Evolutionary conservation across 2,113 vertebrate species (phyloP).

Genomic region (Nyctereutes procyonoides): DNA sequence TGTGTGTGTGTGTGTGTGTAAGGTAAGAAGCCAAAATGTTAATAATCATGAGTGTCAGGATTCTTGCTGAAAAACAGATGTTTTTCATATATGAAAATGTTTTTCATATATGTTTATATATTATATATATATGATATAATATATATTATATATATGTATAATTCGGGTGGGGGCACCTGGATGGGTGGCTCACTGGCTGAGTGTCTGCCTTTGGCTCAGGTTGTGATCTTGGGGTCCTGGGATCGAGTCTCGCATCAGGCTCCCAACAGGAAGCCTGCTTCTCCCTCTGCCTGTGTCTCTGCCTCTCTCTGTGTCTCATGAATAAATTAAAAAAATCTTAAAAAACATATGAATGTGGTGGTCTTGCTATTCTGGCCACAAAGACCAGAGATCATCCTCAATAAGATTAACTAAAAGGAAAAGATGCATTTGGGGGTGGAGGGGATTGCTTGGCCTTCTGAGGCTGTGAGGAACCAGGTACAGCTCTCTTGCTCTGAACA

Average conservation of each 20-base stretch:
- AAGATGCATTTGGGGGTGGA: background rate
- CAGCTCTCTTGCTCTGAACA: background rate
- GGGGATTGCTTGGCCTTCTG: background rate
- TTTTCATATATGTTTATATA: too few species aligned
- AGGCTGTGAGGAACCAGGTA: background rate
- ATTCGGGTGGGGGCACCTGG: too few species aligned
- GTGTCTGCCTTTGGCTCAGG: too few species aligned
- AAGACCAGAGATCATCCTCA: background rate
- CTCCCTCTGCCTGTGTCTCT: too few species aligned
- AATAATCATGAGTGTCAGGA: background rate
- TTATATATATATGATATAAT: too few species aligned
- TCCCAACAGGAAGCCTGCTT: too few species aligned
- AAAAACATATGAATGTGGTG: background rate
- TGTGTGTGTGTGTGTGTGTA: background rate
- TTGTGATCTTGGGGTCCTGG: too few species aligned
- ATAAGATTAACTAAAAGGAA: background rate
- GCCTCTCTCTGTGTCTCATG: too few species aligned
- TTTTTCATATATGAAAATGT: background rate
- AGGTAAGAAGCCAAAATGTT: background rate
- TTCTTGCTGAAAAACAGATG: constrained; percentile 9
- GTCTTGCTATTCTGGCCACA: background rate
- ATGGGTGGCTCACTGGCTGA: too few species aligned
- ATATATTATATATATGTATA: too few species aligned
- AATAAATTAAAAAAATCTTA: too few species aligned
- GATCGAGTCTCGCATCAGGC: too few species aligned